Conservation (phyloP, 2,888 invertebrate genomes). For the Ectemnius continuus region DNA sequence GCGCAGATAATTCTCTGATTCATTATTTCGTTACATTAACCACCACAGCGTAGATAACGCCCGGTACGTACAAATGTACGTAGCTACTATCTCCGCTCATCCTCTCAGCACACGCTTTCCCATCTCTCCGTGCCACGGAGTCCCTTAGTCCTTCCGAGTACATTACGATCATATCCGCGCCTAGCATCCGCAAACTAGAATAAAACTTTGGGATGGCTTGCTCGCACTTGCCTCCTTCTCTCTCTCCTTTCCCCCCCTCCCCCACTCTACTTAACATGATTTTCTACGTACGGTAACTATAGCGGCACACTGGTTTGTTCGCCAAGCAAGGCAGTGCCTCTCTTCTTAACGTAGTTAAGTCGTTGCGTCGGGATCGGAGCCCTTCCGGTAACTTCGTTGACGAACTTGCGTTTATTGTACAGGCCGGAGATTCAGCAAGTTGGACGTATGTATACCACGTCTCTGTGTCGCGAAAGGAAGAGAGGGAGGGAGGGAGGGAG, state of each 20-base stretch:
- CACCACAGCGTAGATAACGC: constrained; percentile 60
- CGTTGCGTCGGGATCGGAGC: constrained; percentile 12
- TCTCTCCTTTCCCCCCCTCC: too few species aligned
- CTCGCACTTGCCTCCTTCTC: too few species aligned
- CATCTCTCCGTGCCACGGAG: too few species aligned
- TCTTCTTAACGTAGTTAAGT: constrained; percentile 22
- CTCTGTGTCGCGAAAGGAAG: constrained; percentile 2
- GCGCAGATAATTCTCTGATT: constrained; percentile 69
- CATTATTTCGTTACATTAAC: constrained; percentile 69
- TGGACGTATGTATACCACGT: background rate
- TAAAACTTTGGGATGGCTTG: too few species aligned
- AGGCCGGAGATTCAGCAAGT: constrained; percentile 7
- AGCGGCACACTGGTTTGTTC: background rate
- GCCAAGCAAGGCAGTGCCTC: constrained; percentile 8
- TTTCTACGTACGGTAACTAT: too few species aligned
- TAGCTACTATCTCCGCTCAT: too few species aligned
- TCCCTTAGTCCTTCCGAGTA: too few species aligned
- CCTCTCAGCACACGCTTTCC: constrained; percentile 16
- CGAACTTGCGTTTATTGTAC: constrained; percentile 15
- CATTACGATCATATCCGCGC: background rate
- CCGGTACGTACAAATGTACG: constrained; percentile 32
- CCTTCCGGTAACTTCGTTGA: constrained; percentile 24
- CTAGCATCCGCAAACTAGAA: too few species aligned
- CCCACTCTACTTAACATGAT: too few species aligned
- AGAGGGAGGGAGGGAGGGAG: too few species aligned